Percentiles rank a stretch among this genome's conserved stretches.
These are phyloP conservation scores for Cyclura pinguis DNA, from an alignment of 2,797 vertebrate species.

Conservation along the genomic window DNA sequence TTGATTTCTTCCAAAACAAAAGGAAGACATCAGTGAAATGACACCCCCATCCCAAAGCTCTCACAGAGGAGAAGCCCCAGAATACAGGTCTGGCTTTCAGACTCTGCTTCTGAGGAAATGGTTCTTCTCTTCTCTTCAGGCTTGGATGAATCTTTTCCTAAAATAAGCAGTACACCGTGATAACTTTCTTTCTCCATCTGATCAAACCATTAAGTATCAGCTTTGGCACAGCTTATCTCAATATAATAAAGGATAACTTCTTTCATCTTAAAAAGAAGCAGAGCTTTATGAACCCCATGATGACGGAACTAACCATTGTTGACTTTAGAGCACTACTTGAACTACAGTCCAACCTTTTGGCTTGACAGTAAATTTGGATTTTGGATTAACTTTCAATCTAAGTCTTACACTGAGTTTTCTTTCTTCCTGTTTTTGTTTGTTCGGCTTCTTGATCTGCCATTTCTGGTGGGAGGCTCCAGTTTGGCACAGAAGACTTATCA, in stretches of 20 bases:
- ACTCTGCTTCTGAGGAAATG: neutral
- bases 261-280: neutral
- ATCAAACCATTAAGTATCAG: neutral
- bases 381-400: neutral
- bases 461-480: neutral
- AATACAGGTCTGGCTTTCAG: neutral
- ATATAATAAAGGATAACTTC: neutral
- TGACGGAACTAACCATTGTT: neutral
- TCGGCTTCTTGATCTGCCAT: neutral
- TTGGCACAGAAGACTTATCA: neutral
- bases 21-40: neutral
- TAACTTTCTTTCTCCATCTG: neutral
- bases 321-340: neutral
- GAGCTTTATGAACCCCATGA: neutral
- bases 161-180: neutral
- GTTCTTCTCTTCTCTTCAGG: neutral
- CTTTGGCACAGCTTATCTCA: neutral
- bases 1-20: neutral
- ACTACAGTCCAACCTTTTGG: neutral
- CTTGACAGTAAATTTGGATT: no score
- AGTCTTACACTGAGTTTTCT: neutral
- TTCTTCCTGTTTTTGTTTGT: no score
- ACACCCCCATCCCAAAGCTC: neutral
- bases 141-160: neutral
- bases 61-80: neutral